A percentile compares a stretch with the other conserved stretches of the same genome.
These are phyloP conservation scores for Megaceryle maxima DNA, from an alignment of 2,113 vertebrate genomes.

Conservation along the genomic window DNA sequence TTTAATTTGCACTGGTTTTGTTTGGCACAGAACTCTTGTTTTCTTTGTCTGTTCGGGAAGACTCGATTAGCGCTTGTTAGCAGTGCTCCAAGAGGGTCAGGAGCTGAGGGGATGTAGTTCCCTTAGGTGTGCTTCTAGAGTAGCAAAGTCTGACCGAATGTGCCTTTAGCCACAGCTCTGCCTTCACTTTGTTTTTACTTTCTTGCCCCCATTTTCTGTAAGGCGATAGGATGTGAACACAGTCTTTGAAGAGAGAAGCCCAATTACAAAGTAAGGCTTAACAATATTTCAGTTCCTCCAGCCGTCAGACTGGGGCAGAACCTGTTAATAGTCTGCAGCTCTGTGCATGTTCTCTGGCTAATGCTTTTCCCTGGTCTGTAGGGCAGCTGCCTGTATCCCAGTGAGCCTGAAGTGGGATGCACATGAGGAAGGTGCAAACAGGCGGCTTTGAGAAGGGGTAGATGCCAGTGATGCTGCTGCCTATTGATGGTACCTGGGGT, in stretches of 20 bases:
- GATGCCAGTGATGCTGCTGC: background rate
- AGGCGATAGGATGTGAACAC: background rate
- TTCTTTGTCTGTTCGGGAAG: background rate
- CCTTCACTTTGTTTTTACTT: background rate
- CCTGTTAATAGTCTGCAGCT: background rate
- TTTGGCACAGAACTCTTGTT: background rate
- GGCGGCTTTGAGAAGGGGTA: background rate
- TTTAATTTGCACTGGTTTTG: background rate
- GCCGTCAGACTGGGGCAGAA: background rate
- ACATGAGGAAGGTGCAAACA: fast-evolving
- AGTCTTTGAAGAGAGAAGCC: background rate
- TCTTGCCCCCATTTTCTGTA: fast-evolving
- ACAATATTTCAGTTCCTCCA: background rate
- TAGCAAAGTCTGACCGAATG: background rate
- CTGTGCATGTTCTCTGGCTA: fast-evolving
- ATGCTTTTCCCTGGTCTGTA: fast-evolving
- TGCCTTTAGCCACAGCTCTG: background rate
- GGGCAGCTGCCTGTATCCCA: background rate
- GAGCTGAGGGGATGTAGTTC: background rate
- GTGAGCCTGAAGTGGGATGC: fast-evolving
- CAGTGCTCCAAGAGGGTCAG: background rate
- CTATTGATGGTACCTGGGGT: fast-evolving
- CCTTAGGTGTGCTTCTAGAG: fast-evolving
- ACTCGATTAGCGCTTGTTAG: background rate
- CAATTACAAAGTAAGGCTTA: background rate